A percentile compares a stretch with the other conserved stretches of the same genome.
Evolutionary conservation across 2,888 invertebrate genomes (phyloP).

Genomic region (Drosophila ustulata): DNA sequence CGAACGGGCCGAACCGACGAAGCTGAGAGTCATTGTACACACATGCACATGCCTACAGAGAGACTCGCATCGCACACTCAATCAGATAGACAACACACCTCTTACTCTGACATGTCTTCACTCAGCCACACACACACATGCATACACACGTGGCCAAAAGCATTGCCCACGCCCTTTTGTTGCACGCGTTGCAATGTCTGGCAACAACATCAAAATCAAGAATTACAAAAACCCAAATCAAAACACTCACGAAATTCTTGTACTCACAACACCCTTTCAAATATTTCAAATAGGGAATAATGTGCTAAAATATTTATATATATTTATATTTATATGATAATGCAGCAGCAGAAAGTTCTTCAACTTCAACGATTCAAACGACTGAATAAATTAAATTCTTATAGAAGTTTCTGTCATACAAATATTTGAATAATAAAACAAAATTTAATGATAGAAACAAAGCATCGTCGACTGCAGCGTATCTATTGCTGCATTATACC

Average conservation of each 20-base stretch:
- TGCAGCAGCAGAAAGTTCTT: too few species aligned
- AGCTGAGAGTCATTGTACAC: conserved; percentile 33
- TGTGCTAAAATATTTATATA: too few species aligned
- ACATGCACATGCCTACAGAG: conserved; percentile 46
- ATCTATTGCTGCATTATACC: neutral
- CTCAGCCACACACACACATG: conserved; percentile 22
- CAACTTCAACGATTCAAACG: too few species aligned
- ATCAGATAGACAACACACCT: conserved; percentile 19
- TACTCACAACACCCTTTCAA: conserved; percentile 1
- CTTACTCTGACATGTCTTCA: conserved; percentile 31
- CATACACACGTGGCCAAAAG: conserved; percentile 38
- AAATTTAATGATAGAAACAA: neutral
- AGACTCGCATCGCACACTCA: conserved; percentile 13
- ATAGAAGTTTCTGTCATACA: too few species aligned
- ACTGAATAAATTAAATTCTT: too few species aligned
- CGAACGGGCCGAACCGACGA: conserved; percentile 29
- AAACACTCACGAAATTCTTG: conserved; percentile 6
- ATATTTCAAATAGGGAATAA: neutral
- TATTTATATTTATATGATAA: too few species aligned
- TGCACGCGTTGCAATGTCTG: conserved; percentile 31
- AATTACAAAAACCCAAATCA: conserved; percentile 28
- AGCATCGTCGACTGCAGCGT: neutral
- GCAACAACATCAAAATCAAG: conserved; percentile 17
- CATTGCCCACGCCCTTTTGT: conserved; percentile 68
- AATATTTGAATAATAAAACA: neutral